Evolutionary conservation across 2,888 invertebrate genomes (phyloP).

Genomic region (Acanthosepion lycidas): DNA sequence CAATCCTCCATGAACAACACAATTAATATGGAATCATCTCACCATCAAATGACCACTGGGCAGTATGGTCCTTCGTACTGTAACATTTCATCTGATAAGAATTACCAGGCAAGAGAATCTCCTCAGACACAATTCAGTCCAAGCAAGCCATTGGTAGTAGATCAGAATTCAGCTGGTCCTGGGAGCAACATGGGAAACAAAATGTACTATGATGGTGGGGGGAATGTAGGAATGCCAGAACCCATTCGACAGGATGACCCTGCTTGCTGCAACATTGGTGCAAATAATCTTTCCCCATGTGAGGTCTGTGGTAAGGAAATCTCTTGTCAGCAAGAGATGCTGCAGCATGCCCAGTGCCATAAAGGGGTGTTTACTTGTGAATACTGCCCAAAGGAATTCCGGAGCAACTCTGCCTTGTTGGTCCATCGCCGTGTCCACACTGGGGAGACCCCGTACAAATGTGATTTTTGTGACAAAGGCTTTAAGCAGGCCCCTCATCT

Average conservation of each 20-base stretch:
- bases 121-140: background rate
- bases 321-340: background rate
- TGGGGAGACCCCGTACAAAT: slow-evolving; percentile 37
- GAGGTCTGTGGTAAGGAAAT: slow-evolving; percentile 13
- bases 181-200: background rate
- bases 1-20: background rate
- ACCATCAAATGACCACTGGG: background rate
- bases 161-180: background rate
- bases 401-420: slow-evolving; percentile 34
- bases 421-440: slow-evolving; percentile 40
- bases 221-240: background rate
- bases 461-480: slow-evolving; percentile 38
- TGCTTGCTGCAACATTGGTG: background rate
- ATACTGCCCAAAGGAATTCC: slow-evolving; percentile 20
- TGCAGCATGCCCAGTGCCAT: background rate
- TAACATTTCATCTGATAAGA: background rate
- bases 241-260: background rate
- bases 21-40: slow-evolving; percentile 18
- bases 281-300: background rate
- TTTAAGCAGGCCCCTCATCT: slow-evolving; percentile 35
- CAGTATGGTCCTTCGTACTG: background rate
- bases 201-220: background rate
- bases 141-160: background rate
- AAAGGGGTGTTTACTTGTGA: slow-evolving; percentile 37
- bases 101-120: background rate